Conservation (phyloP, 2,113 vertebrate genomes). For the Crotophaga sulcirostris region DNA sequence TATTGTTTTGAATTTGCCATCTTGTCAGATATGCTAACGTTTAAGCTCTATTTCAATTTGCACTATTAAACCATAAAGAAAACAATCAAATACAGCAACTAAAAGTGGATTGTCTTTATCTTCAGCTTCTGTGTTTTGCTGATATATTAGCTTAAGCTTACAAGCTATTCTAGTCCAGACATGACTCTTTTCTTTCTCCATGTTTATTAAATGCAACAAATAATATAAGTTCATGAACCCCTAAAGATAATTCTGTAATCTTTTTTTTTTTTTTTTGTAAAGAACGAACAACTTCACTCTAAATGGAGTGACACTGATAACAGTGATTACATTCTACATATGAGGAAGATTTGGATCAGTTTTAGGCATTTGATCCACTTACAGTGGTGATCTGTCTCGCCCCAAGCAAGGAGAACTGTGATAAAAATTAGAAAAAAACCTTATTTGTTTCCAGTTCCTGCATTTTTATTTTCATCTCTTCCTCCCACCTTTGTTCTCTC, state of each 20-base stretch:
- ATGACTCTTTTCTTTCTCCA: neutral
- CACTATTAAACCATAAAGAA: constrained; percentile 24
- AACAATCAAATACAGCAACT: constrained; percentile 32
- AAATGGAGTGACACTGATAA: neutral
- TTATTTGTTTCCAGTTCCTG: neutral
- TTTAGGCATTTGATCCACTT: neutral
- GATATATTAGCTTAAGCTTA: neutral
- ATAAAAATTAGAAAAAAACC: neutral
- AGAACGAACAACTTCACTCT: neutral
- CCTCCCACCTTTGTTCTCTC: constrained; percentile 15
- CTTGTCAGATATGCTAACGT: constrained; percentile 38
- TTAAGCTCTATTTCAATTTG: constrained; percentile 32
- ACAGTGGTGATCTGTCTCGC: neutral
- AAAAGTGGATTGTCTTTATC: neutral
- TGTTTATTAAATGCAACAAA: constrained; percentile 17
- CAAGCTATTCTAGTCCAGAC: neutral
- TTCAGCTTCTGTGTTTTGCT: neutral
- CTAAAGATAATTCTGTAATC: neutral
- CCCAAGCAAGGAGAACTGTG: neutral
- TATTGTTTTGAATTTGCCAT: constrained; percentile 39
- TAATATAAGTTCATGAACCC: neutral
- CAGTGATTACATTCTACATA: neutral
- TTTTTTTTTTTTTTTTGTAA: neutral
- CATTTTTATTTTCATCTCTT: neutral
- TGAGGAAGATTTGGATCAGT: neutral